Percentiles rank a stretch among this genome's conserved stretches.
Conservation (phyloP, 2,113 vertebrate genomes). For the Oreochromis tanganicae region DNA sequence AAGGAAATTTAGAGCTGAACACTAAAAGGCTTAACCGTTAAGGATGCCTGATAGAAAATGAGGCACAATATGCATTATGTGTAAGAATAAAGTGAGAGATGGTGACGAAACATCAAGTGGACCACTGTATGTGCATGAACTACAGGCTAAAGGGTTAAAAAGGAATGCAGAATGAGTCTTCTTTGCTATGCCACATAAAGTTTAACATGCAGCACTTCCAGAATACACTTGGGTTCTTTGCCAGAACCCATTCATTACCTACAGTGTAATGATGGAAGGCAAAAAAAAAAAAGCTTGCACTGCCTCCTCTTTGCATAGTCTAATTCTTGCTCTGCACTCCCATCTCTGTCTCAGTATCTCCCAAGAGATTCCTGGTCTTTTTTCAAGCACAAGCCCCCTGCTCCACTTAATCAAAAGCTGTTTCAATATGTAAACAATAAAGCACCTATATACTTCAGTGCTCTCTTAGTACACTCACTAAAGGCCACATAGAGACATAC, state of each 20-base stretch:
- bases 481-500: background rate
- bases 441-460: background rate
- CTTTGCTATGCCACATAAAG: background rate
- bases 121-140: too few species aligned
- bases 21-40: background rate
- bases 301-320: background rate
- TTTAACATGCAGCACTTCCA: background rate
- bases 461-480: background rate
- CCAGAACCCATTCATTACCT: background rate
- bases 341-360: background rate
- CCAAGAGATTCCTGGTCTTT: background rate
- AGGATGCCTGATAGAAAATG: background rate
- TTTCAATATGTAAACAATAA: background rate
- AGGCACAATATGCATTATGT: too few species aligned
- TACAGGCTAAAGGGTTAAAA: background rate
- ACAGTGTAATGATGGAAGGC: background rate
- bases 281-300: background rate
- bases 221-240: background rate
- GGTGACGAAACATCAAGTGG: too few species aligned
- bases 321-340: background rate
- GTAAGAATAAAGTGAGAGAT: too few species aligned
- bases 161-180: background rate
- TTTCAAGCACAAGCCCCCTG: background rate
- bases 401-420: background rate
- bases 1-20: too few species aligned